phyloP scores from a whole-genome alignment of 2,113 vertebrate species.

The Bos taurus region ARS-UCD2.0 NC_037336.1:14954001-14954500 shows the following conservation, averaged over 20 bases:
- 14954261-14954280: background rate
- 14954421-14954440: conserved; percentile 1
- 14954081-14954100: background rate
- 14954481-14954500: background rate
- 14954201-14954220: background rate
- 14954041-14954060: background rate
- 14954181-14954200: background rate
- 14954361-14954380: conserved; percentile 29
- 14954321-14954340: background rate
- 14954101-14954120: background rate
- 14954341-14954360: background rate
- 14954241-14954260: background rate
- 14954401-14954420: background rate
- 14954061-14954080: background rate
- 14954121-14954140: background rate
- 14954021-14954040: background rate
- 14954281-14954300: background rate
- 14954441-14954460: background rate
- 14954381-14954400: background rate
- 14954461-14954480: background rate
- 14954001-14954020: conserved; percentile 10
- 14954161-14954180: background rate
- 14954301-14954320: background rate
- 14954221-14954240: background rate
- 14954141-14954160: background rate